Conservation (phyloP, 2,888 invertebrate genomes). For the Ecdyonurus torrentis region DNA sequence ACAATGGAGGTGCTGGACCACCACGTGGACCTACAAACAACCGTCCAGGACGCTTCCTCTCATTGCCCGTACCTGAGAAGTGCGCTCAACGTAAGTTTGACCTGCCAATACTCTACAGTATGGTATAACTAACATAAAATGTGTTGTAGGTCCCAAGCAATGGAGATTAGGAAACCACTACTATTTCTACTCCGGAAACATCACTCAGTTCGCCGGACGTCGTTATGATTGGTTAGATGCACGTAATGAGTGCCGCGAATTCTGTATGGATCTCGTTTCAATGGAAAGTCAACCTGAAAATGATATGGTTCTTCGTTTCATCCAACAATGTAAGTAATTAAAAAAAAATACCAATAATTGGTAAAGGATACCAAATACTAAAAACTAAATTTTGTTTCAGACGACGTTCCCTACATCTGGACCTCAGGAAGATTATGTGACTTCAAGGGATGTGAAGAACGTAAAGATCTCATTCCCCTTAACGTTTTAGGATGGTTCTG, state of each 20-base stretch:
- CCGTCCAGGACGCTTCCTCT: slow-evolving; percentile 61
- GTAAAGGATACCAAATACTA: background rate
- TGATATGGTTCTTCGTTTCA: slow-evolving; percentile 72
- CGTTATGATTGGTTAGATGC: slow-evolving; percentile 85
- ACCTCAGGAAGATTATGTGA: slow-evolving; percentile 82
- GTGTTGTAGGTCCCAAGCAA: slow-evolving; percentile 65
- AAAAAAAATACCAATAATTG: background rate
- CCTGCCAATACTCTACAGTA: background rate
- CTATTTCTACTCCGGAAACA: slow-evolving; percentile 74
- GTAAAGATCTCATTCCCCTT: slow-evolving; percentile 73
- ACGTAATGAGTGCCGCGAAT: slow-evolving; percentile 77
- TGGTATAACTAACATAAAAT: too few species aligned
- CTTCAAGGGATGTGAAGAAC: slow-evolving; percentile 81
- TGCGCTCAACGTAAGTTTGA: slow-evolving; percentile 63
- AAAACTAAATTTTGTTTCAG: too few species aligned
- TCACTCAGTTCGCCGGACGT: slow-evolving; percentile 56
- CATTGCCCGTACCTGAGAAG: slow-evolving; percentile 64
- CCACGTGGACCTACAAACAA: background rate
- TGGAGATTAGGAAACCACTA: slow-evolving; percentile 75
- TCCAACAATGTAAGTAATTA: slow-evolving; percentile 62
- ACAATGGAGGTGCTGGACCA: background rate
- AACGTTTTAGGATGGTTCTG: slow-evolving; percentile 81
- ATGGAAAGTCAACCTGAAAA: slow-evolving; percentile 82
- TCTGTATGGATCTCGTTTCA: slow-evolving; percentile 85
- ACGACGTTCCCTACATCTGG: slow-evolving; percentile 71